Percentiles rank a stretch among this genome's conserved stretches.
Conservation (phyloP, 2,888 invertebrate species). For the Gibbula magus region DNA sequence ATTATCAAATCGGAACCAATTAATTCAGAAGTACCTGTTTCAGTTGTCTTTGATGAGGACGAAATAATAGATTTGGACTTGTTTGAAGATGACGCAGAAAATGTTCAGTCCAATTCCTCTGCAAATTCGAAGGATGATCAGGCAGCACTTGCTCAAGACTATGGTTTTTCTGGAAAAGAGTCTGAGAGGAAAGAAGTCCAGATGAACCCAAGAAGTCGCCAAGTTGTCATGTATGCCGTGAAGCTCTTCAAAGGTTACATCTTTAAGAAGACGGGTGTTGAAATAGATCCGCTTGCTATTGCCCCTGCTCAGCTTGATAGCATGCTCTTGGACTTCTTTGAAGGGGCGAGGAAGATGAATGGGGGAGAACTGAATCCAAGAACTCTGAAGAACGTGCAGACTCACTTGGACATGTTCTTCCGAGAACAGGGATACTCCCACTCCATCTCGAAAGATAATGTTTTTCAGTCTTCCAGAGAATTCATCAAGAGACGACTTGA, state of each 20-base stretch:
- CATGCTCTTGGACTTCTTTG: neutral
- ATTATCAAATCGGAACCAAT: neutral
- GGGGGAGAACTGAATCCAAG: neutral
- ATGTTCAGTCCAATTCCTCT: neutral
- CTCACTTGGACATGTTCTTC: conserved; percentile 1
- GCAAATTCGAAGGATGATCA: neutral
- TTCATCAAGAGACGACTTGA: neutral
- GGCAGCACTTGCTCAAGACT: conserved; percentile 7
- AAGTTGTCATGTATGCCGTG: conserved; percentile 1
- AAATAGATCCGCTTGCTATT: neutral
- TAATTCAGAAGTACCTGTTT: too few species aligned
- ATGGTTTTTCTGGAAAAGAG: neutral
- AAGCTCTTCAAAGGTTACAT: neutral
- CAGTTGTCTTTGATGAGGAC: neutral
- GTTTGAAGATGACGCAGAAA: neutral
- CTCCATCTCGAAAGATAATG: neutral
- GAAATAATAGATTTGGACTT: neutral
- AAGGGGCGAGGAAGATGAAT: neutral
- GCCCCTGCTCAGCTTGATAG: neutral
- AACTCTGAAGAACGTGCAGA: conserved; percentile 10
- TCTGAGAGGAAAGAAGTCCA: neutral
- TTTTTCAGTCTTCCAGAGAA: neutral
- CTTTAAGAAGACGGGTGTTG: neutral
- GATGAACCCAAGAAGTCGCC: neutral
- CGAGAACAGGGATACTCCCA: neutral